Conservation (phyloP, 2,797 vertebrate species). For the Chrosomus eos region DNA sequence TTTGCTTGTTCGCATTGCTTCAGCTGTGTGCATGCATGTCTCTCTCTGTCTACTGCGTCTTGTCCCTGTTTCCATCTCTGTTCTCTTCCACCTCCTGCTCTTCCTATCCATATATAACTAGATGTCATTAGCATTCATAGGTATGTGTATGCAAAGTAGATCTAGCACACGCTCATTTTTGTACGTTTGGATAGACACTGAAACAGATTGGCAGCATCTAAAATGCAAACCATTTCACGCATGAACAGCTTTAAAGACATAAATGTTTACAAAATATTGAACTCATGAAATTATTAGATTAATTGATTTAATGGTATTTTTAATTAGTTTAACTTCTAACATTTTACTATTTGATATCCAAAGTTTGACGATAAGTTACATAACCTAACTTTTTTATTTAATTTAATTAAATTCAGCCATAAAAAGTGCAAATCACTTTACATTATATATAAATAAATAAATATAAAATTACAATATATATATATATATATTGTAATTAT, state of each 20-base stretch:
- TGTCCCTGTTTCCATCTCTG: not conserved
- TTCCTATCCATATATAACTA: constrained; percentile 54
- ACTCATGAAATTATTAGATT: not conserved
- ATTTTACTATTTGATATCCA: not conserved
- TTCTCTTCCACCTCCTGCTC: constrained; percentile 26
- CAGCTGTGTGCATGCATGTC: constrained; percentile 42
- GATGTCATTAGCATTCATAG: constrained; percentile 11
- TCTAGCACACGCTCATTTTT: constrained; percentile 10
- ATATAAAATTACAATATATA: too few species aligned
- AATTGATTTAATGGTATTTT: not conserved
- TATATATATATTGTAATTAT: too few species aligned
- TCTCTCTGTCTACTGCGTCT: constrained; percentile 7
- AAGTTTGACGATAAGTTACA: not conserved
- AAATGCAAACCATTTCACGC: not conserved
- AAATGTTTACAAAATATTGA: not conserved
- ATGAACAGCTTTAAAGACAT: not conserved
- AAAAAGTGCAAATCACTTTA: not conserved
- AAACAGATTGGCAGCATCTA: constrained; percentile 20
- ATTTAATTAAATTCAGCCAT: not conserved
- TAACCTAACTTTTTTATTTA: not conserved
- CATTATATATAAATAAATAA: not conserved
- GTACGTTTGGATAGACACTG: not conserved
- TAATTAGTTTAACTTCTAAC: not conserved
- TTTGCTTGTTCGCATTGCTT: constrained; percentile 23
- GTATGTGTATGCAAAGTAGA: constrained; percentile 21